Percentiles rank a stretch among this genome's conserved stretches.
Evolutionary conservation across 2,113 vertebrate species (phyloP).

Genomic region (Hyla sarda): DNA sequence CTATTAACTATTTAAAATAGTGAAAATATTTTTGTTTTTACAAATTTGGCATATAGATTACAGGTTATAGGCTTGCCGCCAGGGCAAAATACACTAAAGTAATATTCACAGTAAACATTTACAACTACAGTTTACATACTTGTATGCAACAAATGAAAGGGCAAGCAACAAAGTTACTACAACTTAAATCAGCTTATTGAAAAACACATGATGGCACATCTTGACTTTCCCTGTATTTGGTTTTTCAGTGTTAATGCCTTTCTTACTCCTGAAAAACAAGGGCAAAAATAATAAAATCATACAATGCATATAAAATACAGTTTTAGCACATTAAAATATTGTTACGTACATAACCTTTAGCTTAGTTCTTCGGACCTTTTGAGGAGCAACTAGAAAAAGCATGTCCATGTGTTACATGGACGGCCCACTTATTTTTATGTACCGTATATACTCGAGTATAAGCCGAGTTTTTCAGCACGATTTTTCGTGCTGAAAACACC

Average conservation of each 20-base stretch:
- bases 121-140: not conserved
- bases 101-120: slow-evolving; percentile 33
- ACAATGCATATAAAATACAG: not conserved
- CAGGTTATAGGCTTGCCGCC: slow-evolving; percentile 27
- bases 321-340: not conserved
- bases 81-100: slow-evolving; percentile 34
- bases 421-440: too few species aligned
- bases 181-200: not conserved
- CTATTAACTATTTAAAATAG: not conserved
- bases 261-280: slow-evolving; percentile 72
- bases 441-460: too few species aligned
- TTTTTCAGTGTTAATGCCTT: slow-evolving; percentile 60
- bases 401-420: too few species aligned
- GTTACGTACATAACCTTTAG: not conserved
- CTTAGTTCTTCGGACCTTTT: too few species aligned
- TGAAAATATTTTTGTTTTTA: not conserved
- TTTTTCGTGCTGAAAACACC: too few species aligned
- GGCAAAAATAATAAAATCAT: not conserved
- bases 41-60: slow-evolving; percentile 12
- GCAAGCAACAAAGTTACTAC: not conserved
- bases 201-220: too few species aligned
- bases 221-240: slow-evolving; percentile 56
- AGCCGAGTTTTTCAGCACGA: too few species aligned
- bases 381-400: too few species aligned
- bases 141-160: not conserved